A percentile compares a stretch with the other conserved stretches of the same genome.
These are phyloP conservation scores for Lagopus muta DNA, from an alignment of 2,113 vertebrate genomes.

Conservation along the genomic window DNA sequence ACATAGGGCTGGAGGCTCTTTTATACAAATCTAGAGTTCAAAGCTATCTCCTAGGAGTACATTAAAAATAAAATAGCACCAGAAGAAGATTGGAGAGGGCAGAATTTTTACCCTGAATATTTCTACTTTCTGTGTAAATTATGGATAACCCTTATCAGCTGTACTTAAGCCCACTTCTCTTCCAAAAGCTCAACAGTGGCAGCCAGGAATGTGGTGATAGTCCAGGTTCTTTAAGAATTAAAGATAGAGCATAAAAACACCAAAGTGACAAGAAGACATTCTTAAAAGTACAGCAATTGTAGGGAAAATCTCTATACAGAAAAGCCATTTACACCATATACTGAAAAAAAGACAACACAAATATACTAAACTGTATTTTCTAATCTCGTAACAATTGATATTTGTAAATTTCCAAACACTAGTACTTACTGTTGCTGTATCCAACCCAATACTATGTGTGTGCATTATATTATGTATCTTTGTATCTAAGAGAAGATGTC, in stretches of 20 bases:
- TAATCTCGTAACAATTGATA: neutral
- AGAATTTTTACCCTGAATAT: constrained; percentile 48
- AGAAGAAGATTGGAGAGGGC: constrained; percentile 17
- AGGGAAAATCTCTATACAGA: neutral
- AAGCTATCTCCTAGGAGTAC: constrained; percentile 51
- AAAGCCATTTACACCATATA: neutral
- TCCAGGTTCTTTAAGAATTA: neutral
- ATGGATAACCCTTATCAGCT: constrained; percentile 14
- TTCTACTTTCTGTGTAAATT: constrained; percentile 55
- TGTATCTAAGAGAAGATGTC: neutral
- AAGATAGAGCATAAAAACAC: neutral
- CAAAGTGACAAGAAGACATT: neutral
- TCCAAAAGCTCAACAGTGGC: neutral
- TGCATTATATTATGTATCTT: neutral
- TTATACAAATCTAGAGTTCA: constrained; percentile 47
- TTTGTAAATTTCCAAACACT: neutral
- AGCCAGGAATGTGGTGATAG: constrained; percentile 1
- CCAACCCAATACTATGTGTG: rapidly evolving
- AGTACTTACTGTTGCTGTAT: neutral
- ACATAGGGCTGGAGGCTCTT: constrained; percentile 33
- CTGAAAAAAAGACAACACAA: neutral
- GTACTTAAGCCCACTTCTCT: constrained; percentile 33
- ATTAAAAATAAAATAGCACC: constrained; percentile 63
- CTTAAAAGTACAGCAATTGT: neutral
- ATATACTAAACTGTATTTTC: neutral